Base-by-base conservation (phyloP, 2,888 invertebrate genomes). In the Alitta virens region DNA sequence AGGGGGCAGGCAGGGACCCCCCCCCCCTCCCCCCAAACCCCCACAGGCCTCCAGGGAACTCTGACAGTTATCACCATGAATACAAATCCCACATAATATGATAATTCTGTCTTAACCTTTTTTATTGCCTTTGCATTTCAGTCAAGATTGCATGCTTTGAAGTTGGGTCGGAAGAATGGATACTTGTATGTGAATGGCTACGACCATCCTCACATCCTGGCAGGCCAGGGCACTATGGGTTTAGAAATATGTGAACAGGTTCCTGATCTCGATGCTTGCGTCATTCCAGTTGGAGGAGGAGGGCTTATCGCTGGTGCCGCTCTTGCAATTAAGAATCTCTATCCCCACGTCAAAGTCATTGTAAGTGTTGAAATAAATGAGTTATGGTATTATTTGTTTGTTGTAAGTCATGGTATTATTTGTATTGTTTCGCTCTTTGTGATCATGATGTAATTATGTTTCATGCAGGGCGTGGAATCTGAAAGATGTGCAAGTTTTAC, bases 181-280 rank as follows among this genome's bases (percentile, higher is more conserved):
- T 84, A 90, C 59, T 86, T 88, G 24, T 96, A 96, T 75, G 90
- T 97, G 40, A 96, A 96, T 82, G 94, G 94, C 90, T 91, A 95
- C 77, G 96, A 97, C 81, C 94, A 96, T 81, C 95, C 95, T 0
- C 89, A 94, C 78, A 93, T 96, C 67, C 90, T 96, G 86, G 92
- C 95, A 0, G 96, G 96, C 0, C 95, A 95, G 81, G 96, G 96
- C 12, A 96, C 96, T 0, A 87, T 94, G 75, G 96, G 94, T 0
- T 83, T 97, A 72, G 96, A 96, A 84, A 94, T 96, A 63, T 81
- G 93, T 25, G 94, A 95, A 75, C 93, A 96, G 91, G 91, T 95
- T 1, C 87, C 89, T 0, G 87, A 91, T 62, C 87, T 94, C 16
- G 94, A 96, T 81, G 94, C 94, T 0, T 88, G 95, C 27, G 85